phyloP scores from a whole-genome alignment of 2,113 vertebrate species.

The Piaya cayana region DNA sequence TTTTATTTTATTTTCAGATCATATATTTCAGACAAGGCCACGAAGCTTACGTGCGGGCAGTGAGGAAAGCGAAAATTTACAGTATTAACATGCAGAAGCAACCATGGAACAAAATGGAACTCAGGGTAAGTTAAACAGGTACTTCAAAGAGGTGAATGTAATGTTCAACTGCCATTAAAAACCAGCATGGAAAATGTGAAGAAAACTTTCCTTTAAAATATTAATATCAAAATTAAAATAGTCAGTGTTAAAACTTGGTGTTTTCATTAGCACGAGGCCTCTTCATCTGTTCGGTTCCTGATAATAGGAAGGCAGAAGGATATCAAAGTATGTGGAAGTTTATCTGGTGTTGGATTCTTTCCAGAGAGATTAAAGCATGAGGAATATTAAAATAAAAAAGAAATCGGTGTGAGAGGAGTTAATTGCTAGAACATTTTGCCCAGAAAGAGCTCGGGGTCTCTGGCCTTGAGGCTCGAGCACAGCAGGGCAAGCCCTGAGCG shows the following conservation, averaged over 20 bases:
- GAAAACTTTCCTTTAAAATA: not conserved
- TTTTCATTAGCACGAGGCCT: not conserved
- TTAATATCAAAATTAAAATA: not conserved
- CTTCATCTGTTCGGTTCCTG: not conserved
- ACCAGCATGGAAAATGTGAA: not conserved
- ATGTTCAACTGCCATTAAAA: not conserved
- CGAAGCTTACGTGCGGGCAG: constrained; percentile 95
- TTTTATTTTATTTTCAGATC: constrained; percentile 76
- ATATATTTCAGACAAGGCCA: constrained; percentile 98
- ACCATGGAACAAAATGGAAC: constrained; percentile 97
- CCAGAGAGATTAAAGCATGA: not conserved
- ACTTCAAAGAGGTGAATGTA: not conserved
- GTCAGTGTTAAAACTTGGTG: not conserved
- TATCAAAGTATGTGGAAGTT: not conserved
- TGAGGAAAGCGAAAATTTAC: constrained; percentile 93
- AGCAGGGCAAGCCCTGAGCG: not conserved
- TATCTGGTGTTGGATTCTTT: not conserved
- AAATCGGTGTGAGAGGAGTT: not conserved
- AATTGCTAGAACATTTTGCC: not conserved
- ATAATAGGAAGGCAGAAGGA: not conserved
- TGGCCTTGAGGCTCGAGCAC: not conserved
- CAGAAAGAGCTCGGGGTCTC: not conserved
- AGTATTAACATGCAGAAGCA: constrained; percentile 96
- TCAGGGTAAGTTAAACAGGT: constrained; percentile 84
- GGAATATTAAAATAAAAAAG: not conserved